Evolutionary conservation across 2,113 vertebrate genomes (phyloP).

Genomic region (Gnathonemus longibarbis): DNA sequence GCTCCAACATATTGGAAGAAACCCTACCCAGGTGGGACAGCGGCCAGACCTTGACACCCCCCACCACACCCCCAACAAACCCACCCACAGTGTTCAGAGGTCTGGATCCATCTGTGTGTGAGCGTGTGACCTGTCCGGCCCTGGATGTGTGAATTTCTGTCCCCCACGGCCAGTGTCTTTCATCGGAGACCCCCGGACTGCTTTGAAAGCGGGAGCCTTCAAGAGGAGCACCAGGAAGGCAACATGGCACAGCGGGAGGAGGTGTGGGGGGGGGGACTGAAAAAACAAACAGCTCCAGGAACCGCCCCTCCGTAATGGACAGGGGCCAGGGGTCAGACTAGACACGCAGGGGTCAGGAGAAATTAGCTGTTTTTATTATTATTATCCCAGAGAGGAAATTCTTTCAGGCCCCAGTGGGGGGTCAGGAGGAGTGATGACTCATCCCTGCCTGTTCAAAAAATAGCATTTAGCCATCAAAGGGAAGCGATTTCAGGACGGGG

Average conservation of each 20-base stretch:
- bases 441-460: conserved; percentile 39
- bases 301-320: background rate
- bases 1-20: background rate
- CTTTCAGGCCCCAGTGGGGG: conserved; percentile 34
- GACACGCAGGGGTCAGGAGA: conserved; percentile 40
- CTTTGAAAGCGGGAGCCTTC: conserved; percentile 47
- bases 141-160: conserved; percentile 37
- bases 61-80: conserved; percentile 35
- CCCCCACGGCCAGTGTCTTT: conserved; percentile 38
- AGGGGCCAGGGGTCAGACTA: conserved; percentile 31
- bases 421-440: conserved; percentile 39
- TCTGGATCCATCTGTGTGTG: conserved; percentile 55
- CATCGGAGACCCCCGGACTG: conserved; percentile 35
- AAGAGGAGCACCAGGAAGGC: conserved; percentile 12
- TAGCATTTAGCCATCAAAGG: conserved; percentile 42
- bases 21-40: background rate
- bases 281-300: conserved; percentile 26
- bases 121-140: conserved; percentile 44
- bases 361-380: conserved; percentile 55
- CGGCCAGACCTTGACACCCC: conserved; percentile 3
- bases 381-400: conserved; percentile 51
- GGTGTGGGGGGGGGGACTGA: conserved; percentile 17
- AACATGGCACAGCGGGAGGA: conserved; percentile 25
- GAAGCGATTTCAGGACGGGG: conserved; percentile 39
- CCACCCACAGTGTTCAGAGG: conserved; percentile 34